A percentile compares a stretch with the other conserved stretches of the same genome.
Conservation (phyloP, 2,113 vertebrate species). For the Chionis minor region DNA sequence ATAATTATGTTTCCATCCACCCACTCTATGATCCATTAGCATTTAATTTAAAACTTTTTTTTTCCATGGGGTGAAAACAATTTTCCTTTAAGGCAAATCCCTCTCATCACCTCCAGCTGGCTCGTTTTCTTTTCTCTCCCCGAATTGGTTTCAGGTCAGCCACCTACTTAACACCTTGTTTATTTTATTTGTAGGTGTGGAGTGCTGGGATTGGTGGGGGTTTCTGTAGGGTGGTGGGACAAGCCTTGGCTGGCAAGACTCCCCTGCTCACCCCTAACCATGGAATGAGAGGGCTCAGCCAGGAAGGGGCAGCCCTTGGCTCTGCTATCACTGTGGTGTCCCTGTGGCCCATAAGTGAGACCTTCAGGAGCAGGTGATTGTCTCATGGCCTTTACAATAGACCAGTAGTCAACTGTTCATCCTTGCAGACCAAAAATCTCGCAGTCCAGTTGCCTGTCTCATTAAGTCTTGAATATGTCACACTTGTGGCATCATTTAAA, state of each 20-base stretch:
- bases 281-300: not conserved
- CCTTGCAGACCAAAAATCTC: not conserved
- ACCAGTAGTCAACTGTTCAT: not conserved
- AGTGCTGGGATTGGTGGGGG: accelerated
- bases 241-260: not conserved
- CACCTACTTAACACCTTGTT: not conserved
- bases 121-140: not conserved
- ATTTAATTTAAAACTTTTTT: not conserved
- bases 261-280: not conserved
- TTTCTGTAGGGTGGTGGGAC: accelerated
- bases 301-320: not conserved
- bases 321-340: accelerated
- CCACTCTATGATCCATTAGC: not conserved
- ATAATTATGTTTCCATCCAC: not conserved
- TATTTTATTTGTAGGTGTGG: not conserved
- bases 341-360: not conserved
- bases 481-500: not conserved
- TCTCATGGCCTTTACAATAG: accelerated
- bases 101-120: not conserved
- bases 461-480: not conserved
- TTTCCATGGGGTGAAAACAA: not conserved
- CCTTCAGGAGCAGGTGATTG: not conserved
- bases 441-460: not conserved
- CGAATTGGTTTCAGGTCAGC: not conserved
- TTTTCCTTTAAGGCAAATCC: not conserved